Percentiles rank a stretch among this genome's conserved stretches.
Evolutionary conservation across 2,888 invertebrate genomes (phyloP).

Genomic region (Spodoptera picta): DNA sequence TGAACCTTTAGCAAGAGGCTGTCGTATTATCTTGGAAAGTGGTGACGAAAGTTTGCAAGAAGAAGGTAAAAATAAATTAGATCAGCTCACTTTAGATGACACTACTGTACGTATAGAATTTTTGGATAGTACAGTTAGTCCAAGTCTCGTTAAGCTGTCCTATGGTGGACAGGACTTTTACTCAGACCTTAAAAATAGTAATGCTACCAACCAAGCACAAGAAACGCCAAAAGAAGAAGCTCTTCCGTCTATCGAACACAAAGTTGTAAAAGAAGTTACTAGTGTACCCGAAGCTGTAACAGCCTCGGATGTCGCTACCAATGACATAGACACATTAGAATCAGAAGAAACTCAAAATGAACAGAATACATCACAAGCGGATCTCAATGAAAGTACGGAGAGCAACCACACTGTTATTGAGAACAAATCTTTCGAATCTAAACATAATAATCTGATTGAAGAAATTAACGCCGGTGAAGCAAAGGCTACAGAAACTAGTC

Average conservation of each 20-base stretch:
- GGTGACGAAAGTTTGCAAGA: constrained; percentile 34
- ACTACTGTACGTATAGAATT: constrained; percentile 89
- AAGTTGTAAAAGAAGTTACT: constrained; percentile 19
- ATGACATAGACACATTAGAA: constrained; percentile 19
- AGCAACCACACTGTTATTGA: constrained; percentile 81
- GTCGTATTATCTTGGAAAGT: constrained; percentile 86
- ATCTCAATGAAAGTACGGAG: constrained; percentile 77
- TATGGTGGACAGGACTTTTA: constrained; percentile 85
- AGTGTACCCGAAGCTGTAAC: constrained; percentile 18
- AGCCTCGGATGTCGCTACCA: constrained; percentile 17
- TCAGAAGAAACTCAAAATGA: constrained; percentile 34
- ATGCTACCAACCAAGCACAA: background rate
- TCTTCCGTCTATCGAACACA: constrained; percentile 17
- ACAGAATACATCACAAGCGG: constrained; percentile 66
- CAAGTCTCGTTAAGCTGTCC: constrained; percentile 88
- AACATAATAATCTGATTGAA: constrained; percentile 59
- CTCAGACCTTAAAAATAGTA: constrained; percentile 51
- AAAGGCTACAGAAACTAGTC: constrained; percentile 25
- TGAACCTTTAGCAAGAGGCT: constrained; percentile 90
- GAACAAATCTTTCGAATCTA: constrained; percentile 72
- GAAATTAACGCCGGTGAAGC: constrained; percentile 37
- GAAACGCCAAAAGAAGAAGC: constrained; percentile 16
- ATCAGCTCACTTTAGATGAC: constrained; percentile 73
- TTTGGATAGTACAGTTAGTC: constrained; percentile 88
- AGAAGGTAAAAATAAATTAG: constrained; percentile 69